A percentile compares a stretch with the other conserved stretches of the same genome.
Evolutionary conservation across 2,888 invertebrate genomes (phyloP).

Genomic region (Prosapia bicincta): DNA sequence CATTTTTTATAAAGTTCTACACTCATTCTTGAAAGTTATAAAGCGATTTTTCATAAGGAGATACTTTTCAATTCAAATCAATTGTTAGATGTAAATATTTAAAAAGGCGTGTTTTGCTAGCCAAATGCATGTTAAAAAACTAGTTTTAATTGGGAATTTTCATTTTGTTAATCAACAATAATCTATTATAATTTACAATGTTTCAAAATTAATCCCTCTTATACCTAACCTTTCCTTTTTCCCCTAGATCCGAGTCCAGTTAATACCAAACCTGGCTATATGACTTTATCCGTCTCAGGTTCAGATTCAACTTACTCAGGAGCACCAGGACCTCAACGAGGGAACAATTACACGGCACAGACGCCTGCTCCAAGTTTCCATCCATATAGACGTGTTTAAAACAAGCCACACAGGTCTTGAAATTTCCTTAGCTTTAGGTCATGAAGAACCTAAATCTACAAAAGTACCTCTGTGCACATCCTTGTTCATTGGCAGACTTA

Average conservation of each 20-base stretch:
- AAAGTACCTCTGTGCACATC: neutral
- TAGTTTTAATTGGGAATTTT: no score
- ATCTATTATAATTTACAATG: no score
- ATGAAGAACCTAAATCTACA: neutral
- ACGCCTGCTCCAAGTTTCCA: slow-evolving; percentile 50
- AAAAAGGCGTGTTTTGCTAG: no score
- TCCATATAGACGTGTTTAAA: slow-evolving; percentile 48
- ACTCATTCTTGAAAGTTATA: no score
- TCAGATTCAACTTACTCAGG: slow-evolving; percentile 39
- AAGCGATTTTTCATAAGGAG: no score
- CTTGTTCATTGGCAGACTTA: neutral
- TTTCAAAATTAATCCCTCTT: no score
- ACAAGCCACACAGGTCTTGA: neutral
- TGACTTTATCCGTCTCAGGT: slow-evolving; percentile 25
- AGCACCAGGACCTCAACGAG: slow-evolving; percentile 51
- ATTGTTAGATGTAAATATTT: no score
- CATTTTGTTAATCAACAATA: no score
- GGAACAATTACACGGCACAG: slow-evolving; percentile 46
- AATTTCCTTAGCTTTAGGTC: neutral
- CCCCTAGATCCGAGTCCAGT: slow-evolving; percentile 28
- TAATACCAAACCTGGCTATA: slow-evolving; percentile 24
- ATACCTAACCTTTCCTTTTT: slow-evolving; percentile 33
- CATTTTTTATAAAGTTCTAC: no score
- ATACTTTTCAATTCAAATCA: no score
- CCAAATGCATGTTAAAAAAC: no score